Evolutionary conservation across 2,113 vertebrate genomes (phyloP).

Genomic region (Brachypodius melanocephalos): DNA sequence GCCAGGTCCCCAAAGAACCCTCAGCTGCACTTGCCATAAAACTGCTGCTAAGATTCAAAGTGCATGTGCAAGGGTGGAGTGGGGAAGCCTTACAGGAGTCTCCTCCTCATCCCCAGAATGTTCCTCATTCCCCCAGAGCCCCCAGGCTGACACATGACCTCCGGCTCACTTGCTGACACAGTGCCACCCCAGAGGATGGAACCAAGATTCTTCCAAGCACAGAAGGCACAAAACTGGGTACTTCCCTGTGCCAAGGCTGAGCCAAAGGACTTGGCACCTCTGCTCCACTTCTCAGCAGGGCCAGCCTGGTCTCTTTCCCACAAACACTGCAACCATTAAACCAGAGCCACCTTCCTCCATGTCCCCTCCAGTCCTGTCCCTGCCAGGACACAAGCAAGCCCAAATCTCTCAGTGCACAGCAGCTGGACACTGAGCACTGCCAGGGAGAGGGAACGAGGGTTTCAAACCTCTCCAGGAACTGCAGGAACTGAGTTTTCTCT

Average conservation of each 20-base stretch:
- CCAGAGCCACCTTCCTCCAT: background rate
- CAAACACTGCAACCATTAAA: background rate
- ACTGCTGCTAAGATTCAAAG: background rate
- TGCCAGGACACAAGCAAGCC: background rate
- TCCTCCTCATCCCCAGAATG: background rate
- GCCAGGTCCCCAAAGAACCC: background rate
- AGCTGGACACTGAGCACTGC: background rate
- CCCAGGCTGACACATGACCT: background rate
- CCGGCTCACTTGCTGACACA: background rate
- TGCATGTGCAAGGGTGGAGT: background rate
- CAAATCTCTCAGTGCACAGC: accelerated
- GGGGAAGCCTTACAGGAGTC: background rate
- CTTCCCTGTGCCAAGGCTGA: background rate
- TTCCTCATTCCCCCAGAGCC: background rate
- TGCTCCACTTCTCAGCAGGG: background rate
- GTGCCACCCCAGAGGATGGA: accelerated
- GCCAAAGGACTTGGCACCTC: background rate
- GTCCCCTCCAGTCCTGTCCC: background rate
- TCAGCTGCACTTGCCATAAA: background rate
- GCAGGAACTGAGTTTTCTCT: background rate
- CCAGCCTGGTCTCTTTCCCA: background rate
- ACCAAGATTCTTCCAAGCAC: background rate
- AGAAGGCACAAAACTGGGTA: background rate
- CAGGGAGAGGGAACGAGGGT: background rate
- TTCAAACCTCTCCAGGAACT: background rate